Evolutionary conservation across 2,797 vertebrate genomes (phyloP).

Genomic region (Hypotaenidia okinawae): DNA sequence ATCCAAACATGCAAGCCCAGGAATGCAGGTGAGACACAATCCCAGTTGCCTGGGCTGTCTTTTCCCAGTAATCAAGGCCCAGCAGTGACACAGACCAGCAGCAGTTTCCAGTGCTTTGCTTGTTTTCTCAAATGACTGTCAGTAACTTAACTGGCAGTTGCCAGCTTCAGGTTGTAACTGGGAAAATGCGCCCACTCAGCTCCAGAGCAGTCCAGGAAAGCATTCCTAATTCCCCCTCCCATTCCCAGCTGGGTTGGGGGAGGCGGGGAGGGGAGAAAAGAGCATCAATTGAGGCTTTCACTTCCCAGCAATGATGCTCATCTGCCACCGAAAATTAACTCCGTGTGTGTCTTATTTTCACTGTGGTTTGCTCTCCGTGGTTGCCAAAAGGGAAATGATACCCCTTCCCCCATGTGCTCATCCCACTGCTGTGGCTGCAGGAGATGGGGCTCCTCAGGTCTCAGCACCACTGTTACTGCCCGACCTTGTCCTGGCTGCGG

Average conservation of each 20-base stretch:
- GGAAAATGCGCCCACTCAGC: slow-evolving; percentile 69
- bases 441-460: neutral
- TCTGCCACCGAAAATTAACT: slow-evolving; percentile 61
- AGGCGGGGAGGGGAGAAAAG: slow-evolving; percentile 38
- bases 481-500: neutral
- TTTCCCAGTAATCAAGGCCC: neutral
- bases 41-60: neutral
- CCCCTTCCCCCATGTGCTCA: neutral
- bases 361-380: slow-evolving; percentile 33
- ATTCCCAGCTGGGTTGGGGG: slow-evolving; percentile 65
- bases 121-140: slow-evolving; percentile 27
- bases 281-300: slow-evolving; percentile 70
- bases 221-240: slow-evolving; percentile 66
- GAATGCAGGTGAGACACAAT: slow-evolving; percentile 25
- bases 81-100: neutral
- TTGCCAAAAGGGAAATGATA: slow-evolving; percentile 59
- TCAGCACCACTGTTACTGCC: neutral
- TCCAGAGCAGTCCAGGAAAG: slow-evolving; percentile 30
- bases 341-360: neutral
- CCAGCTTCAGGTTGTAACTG: slow-evolving; percentile 51
- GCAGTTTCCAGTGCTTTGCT: neutral
- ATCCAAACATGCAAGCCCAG: neutral
- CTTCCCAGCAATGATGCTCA: slow-evolving; percentile 62
- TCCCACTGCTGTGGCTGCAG: neutral
- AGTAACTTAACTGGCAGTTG: slow-evolving; percentile 28